Evolutionary conservation across 2,797 vertebrate genomes (phyloP), one percentile per base, ranked within the genome.

Genomic region (Mormyrops boulengeri): DNA sequence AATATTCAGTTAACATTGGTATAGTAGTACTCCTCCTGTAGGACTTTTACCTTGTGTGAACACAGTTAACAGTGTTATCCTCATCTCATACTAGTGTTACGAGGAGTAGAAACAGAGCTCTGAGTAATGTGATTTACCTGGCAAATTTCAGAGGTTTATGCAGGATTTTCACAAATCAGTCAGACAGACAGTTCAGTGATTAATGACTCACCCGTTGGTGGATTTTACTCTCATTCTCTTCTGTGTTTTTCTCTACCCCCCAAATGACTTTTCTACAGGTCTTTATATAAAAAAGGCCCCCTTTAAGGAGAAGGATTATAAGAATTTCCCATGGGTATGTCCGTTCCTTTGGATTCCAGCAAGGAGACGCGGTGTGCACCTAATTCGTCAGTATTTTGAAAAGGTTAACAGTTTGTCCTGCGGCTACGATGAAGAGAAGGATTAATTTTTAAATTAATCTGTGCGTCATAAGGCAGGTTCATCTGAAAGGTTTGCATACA

Each of bases 391-490:
- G 41, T 14, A 84, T 89, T 90, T 34, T 80, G 44, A 82, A 92
- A 94, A 95, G 92, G 93, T 94, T 90, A 91, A 3, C 4, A 8
- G 88, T 90, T 11, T 66, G 60, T 85, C 91, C 88, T 50, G 77
- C 73, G 26, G 88, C 73, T 89, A 77, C 47, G 57, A 22, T 69
- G 57, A 60, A 44, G n/a, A 38, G 86, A 66, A 85, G 89, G 34
- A 30, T 88, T 90, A 52, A 62, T 88, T 66, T 87, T 53, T 53
- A 17, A 30, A 92, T 90, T 85, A 90, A 94, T 93, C 87, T 9
- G 87, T 89, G 80, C 90, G 9, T 38, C 89, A 92, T 93, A 73
- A n/a, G 4, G 2, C 57, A 89, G 14, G 91, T 90, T 47, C n/a
- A 47, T 6, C 44, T 91, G 44, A 52, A 14, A 87, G 66, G 44